phyloP scores from a whole-genome alignment of 2,888 invertebrate species.

The Melolontha melolontha region DNA sequence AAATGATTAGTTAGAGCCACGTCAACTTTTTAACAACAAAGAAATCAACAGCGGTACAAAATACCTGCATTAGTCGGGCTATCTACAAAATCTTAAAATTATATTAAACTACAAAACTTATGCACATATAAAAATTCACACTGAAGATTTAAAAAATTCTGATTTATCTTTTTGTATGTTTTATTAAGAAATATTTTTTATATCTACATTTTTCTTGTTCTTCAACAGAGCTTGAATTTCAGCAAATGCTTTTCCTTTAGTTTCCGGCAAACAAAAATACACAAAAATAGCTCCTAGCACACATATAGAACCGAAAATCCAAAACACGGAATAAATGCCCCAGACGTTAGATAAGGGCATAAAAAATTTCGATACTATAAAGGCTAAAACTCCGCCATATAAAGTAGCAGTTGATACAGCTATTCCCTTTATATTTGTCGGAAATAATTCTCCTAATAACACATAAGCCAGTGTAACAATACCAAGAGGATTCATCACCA shows the following conservation, averaged over 20 bases:
- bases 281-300: slow-evolving; percentile 71
- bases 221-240: slow-evolving; percentile 71
- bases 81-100: too few species aligned
- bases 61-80: too few species aligned
- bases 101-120: too few species aligned
- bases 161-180: too few species aligned
- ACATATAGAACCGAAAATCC: slow-evolving; percentile 69
- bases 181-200: too few species aligned
- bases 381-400: slow-evolving; percentile 70
- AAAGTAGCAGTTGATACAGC: slow-evolving; percentile 72
- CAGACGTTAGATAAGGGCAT: slow-evolving; percentile 69
- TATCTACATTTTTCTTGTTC: slow-evolving; percentile 54
- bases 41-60: too few species aligned
- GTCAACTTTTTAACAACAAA: too few species aligned
- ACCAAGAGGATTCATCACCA: slow-evolving; percentile 71
- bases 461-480: slow-evolving; percentile 73
- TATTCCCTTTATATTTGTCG: slow-evolving; percentile 72
- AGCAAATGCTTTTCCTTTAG: slow-evolving; percentile 72
- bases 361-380: slow-evolving; percentile 71
- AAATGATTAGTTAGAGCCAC: too few species aligned
- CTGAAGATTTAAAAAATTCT: too few species aligned
- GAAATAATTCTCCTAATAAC: slow-evolving; percentile 74
- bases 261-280: slow-evolving; percentile 72
- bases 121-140: too few species aligned
- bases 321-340: slow-evolving; percentile 72